Evolutionary conservation across 2,888 invertebrate genomes (phyloP), one percentile per base, ranked within the genome.

Genomic region (Cerastis leucographa): DNA sequence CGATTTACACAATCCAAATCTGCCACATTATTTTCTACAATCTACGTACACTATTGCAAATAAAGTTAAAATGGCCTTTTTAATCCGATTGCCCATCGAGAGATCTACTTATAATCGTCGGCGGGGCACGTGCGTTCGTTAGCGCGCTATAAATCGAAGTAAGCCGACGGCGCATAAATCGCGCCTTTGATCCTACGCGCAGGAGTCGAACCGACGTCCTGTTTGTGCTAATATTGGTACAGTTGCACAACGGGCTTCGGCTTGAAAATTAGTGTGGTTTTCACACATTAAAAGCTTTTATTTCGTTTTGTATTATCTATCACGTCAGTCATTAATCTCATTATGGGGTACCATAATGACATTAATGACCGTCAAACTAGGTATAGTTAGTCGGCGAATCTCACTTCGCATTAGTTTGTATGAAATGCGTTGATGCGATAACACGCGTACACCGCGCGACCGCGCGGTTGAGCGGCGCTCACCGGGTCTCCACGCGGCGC

Each of bases 91-190:
- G 14, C 49, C 70, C 59, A 66, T 77, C 40, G 65, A 29, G 29
- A 73, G 67, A 77, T 80, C 71, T 83, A 74, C 49, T 75, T 75
- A 76, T 59, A 77, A 72, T 78, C 68, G 61, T 84, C 59, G 70
- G 40, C 66, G 42, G 22, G 61, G 69, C 84, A 86, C 82, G 85
- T 78, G 80, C 80, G 78, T 89, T 91, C 89, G 91, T 91, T 91
- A 91, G 86, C 85, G 82, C 67, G 84, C 87, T 64, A 91, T 91
- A 91, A 91, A 88, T 91, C 85, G 87, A 79, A 74, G 84, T 90
- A 91, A 91, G 89, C 89, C 87, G 83, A 87, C 85, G 80, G 80
- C 83, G 62, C 84, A 88, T 90, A 91, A 90, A 90, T 91, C 88
- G 86, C 72, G 84, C 74, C 87, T 88, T 89, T 88, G 90, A 91